Evolutionary conservation across 37 sponge, comb jelly and placozoan genomes (phyloP), one percentile per base, ranked within the genome.

Genomic region (Amphimedon queenslandica): DNA sequence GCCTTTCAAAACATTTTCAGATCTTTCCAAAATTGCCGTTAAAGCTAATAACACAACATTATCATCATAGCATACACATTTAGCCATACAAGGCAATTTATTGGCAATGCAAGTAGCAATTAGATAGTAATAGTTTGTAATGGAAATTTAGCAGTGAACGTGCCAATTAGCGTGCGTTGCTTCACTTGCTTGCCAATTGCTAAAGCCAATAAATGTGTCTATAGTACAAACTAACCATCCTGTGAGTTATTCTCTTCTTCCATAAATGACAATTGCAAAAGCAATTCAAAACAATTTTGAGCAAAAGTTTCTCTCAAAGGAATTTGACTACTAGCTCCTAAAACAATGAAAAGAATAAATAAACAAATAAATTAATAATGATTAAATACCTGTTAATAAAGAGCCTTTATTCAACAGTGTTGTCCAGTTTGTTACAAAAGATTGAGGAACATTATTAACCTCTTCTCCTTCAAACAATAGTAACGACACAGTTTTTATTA

Each of bases 301-400:
- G 96, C 90, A 80, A 96, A 92, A 40, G 77, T 72, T 65, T 96
- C 96, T 58, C 93, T 83, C 41, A 90, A 77, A 37, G 80, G 74
- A 3, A 69, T 25, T 40, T 33, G 38, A 25, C 64, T 37, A 40
- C 1, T 13, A 47, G 53, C 13, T 8, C 53, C 53, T 47, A 47
- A 18, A 8, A 47, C 13, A 47, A 13, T 18, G 53, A 47, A 47
- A 47, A 13, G 8, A 47, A 47, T 13, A 47, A 47, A 8, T 13
- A 47, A 47, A 47, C 8, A 18, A 47, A 18, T 18, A 47, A 13
- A 47, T 18, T 8, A 47, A 47, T 18, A 13, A 18, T 8, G 8
- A 18, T 18, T 47, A 8, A 8, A 47, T 47, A 47, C 53, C 53
- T 47, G 8, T 8, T 47, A 47, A 13, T 18, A 47, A 13, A 8